phyloP scores from a whole-genome alignment of 2,797 vertebrate species.

The Melanotaenia parkinsoni region DNA sequence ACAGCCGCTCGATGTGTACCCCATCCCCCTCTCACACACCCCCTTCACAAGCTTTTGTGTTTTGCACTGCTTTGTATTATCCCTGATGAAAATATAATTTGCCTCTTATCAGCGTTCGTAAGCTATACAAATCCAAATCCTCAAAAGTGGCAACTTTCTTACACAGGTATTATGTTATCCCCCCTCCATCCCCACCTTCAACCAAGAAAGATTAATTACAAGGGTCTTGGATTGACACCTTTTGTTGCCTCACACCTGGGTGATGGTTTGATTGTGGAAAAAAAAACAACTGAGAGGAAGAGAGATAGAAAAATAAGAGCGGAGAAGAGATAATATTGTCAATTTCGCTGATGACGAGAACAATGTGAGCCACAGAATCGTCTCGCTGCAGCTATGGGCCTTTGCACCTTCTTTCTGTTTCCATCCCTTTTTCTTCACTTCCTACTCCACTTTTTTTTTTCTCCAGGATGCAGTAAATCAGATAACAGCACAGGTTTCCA shows the following conservation, averaged over 20 bases:
- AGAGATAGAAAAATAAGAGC: constrained; percentile 79
- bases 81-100: constrained; percentile 99
- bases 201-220: constrained; percentile 97
- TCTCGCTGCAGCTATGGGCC: constrained; percentile 69
- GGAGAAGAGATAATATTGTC: constrained; percentile 95
- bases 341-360: constrained; percentile 89
- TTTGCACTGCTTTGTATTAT: constrained; percentile 91
- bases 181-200: constrained; percentile 47
- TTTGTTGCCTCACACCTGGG: constrained; percentile 88
- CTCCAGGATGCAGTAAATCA: constrained; percentile 80
- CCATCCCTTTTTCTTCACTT: constrained; percentile 69
- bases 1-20: constrained; percentile 94
- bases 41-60: constrained; percentile 90
- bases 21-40: constrained; percentile 86
- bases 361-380: constrained; percentile 89
- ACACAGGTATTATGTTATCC: constrained; percentile 94
- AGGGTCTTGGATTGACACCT: constrained; percentile 93
- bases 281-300: constrained; percentile 54
- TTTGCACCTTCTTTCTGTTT: constrained; percentile 52
- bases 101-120: constrained; percentile 95
- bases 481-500: constrained; percentile 88
- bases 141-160: constrained; percentile 96
- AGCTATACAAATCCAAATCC: constrained; percentile 97
- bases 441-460: constrained; percentile 58
- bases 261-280: constrained; percentile 87